Evolutionary conservation across 2,113 vertebrate genomes (phyloP), one percentile per base, ranked within the genome.

Genomic region (Austrofundulus limnaeus): DNA sequence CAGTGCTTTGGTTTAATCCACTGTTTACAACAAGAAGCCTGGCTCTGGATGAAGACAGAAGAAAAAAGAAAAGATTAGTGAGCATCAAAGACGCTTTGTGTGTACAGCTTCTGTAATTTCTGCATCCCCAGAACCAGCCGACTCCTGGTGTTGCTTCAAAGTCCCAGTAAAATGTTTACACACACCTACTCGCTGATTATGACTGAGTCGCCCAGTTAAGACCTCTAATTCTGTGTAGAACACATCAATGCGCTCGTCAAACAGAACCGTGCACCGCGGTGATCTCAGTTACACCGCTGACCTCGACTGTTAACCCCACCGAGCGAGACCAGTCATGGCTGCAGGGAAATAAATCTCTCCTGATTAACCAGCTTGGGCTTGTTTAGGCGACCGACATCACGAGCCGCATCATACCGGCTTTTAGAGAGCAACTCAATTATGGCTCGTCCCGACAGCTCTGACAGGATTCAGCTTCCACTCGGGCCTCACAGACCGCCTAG

Each of bases 391-490:
- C 55, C 49, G 24, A 37, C 20, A 42, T 55, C 54, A 51, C 48
- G 47, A 53, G 37, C 69, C 23, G 5, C 65, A 54, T 78, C 72
- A 66, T 84, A 80, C 24, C 55, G 51, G 63, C 83, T 82, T n/a
- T n/a, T 70, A 72, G 25, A 52, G 38, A 23, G 37, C 43, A 58
- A 81, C 72, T 75, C 62, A 70, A 65, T 78, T 69, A 77, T 38
- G 62, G 61, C 49, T 75, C 61, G 56, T 53, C 50, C 38, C 72
- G 75, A 88, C 83, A 79, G 83, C 64, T 68, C 76, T 74, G 79
- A 85, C 82, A 75, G 78, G 42, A 28, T 56, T 58, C 63, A 19
- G 74, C 85, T 83, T 72, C 75, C 68, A 78, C 71, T 75, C 58
- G 28, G 56, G 55, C 13, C 47, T 31, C 7, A 51, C 10, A 45